Base-by-base conservation (phyloP, 2,113 vertebrate species). In the Pterocles burchelli region DNA sequence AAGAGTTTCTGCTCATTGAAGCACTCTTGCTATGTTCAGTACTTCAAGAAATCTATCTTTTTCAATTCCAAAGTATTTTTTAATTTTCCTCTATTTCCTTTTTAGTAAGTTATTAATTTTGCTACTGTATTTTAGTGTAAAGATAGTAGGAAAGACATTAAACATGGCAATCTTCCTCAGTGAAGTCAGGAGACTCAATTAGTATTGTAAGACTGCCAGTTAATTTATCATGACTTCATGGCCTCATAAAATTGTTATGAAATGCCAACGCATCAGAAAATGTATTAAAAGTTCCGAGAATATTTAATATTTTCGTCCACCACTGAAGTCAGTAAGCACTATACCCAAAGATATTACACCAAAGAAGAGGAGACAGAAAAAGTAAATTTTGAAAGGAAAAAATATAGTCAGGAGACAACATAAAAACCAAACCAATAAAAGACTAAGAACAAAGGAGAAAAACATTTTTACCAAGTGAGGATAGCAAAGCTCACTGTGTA, bases 201-300 rank as follows among this genome's bases (percentile, higher is more conserved):
- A 95, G 49, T 59, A 68, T 33, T 78, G 18, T 70, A 70, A 61
- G 74, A 85, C 45, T 87, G 66, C 13, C 89, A 82, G 80, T 52
- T 90, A 74, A 95, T 96, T 72, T 89, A 82, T 96, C 74, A 89
- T 85, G 63, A 91, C 54, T 91, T 91, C 62, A 84, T 10, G 68
- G 71, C 31, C 74, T 90, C 77, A 79, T 68, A 78, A 95, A 93
- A 91, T 81, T 77, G 26, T 89, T 67, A 75, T 13, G 33, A 34
- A 87, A 89, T 72, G 29, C 57, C 66, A 92, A 3, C 17, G 94
- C 66, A 89, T 57, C 52, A 81, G 59, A 89, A 92, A 73, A 94
- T 58, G 28, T 20, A 85, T 68, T 91, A 85, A 82, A 87, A 82
- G 65, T 52, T 21, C 48, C 45, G 79, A 71, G 41, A 84, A 84